phyloP scores from a whole-genome alignment of 2,113 vertebrate genomes.

The Colistium nudipinnis region DNA sequence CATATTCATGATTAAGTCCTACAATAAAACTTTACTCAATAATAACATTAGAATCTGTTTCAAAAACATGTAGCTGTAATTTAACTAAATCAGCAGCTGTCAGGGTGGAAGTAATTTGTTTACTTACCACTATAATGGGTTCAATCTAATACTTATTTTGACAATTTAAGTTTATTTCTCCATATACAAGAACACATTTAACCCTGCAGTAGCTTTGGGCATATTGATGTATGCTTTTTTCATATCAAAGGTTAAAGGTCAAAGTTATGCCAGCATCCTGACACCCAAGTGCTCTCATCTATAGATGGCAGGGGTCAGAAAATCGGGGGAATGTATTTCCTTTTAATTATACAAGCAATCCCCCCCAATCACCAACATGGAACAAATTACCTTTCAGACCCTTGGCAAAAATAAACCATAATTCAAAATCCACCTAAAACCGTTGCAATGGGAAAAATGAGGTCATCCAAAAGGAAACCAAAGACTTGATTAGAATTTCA shows the following conservation, averaged over 20 bases:
- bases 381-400: conserved; percentile 84
- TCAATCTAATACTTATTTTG: no score
- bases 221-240: conserved; percentile 6
- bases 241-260: conserved; percentile 32
- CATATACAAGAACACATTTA: conserved; percentile 2
- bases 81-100: conserved; percentile 1
- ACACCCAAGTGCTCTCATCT: conserved; percentile 22
- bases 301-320: conserved; percentile 47
- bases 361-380: conserved; percentile 78
- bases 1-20: conserved; percentile 33
- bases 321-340: conserved; percentile 68
- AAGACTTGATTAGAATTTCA: conserved; percentile 88
- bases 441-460: conserved; percentile 85
- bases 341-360: conserved; percentile 78
- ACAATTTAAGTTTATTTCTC: background rate
- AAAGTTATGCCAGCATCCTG: conserved; percentile 44
- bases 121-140: background rate
- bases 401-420: conserved; percentile 83
- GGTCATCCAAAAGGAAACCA: conserved; percentile 85
- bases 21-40: conserved; percentile 17
- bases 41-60: conserved; percentile 5
- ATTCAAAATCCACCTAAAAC: conserved; percentile 85
- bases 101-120: background rate
- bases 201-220: conserved; percentile 5
- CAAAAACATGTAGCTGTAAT: background rate